Evolutionary conservation across 1,140 invertebrate genomes (phyloP).

Genomic region (Agrilus planipennis): DNA sequence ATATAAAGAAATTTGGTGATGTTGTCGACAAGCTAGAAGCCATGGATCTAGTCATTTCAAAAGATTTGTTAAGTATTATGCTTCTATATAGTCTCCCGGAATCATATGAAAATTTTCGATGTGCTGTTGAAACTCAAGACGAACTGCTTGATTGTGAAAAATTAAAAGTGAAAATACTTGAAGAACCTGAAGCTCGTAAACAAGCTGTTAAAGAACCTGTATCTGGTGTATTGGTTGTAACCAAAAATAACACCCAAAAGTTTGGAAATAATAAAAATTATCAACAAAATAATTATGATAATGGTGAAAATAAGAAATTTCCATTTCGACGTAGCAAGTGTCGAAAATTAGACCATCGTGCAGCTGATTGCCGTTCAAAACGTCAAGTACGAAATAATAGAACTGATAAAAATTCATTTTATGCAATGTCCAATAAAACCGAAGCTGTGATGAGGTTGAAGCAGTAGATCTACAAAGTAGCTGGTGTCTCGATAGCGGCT

Average conservation of each 20-base stretch:
- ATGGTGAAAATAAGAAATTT: too few relatives aligned
- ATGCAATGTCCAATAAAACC: not conserved
- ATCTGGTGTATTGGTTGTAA: too few relatives aligned
- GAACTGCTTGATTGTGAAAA: constrained; percentile 19
- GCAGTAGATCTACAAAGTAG: not conserved
- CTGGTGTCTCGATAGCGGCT: not conserved
- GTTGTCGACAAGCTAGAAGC: constrained; percentile 18
- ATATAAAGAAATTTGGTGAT: constrained; percentile 19
- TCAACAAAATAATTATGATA: too few relatives aligned
- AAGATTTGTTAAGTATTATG: constrained; percentile 19
- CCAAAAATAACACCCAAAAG: too few relatives aligned
- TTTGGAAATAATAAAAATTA: too few relatives aligned
- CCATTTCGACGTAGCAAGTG: too few relatives aligned
- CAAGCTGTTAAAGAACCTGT: not conserved
- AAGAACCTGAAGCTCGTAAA: constrained; percentile 21
- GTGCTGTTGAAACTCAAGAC: constrained; percentile 26
- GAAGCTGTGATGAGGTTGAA: not conserved
- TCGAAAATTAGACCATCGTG: not conserved
- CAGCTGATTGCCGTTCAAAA: not conserved
- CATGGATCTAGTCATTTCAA: constrained; percentile 19
- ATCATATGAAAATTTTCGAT: constrained; percentile 23
- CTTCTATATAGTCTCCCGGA: constrained; percentile 23
- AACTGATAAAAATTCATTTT: not conserved
- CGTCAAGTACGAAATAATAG: not conserved
- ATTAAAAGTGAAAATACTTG: constrained; percentile 25